Conservation (phyloP, 2,113 vertebrate genomes). For the Actenoides hombroni region DNA sequence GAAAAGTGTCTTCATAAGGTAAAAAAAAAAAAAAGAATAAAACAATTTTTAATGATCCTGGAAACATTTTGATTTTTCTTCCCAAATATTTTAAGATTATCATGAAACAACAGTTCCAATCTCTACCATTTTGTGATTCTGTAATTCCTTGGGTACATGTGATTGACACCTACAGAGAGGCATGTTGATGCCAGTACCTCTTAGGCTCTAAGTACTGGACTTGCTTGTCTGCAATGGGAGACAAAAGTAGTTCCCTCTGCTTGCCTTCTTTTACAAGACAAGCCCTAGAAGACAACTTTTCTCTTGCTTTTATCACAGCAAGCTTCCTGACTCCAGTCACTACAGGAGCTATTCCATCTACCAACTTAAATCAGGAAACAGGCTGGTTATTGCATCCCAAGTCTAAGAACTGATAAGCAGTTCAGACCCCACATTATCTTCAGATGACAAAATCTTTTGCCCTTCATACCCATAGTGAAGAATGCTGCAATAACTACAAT, state of each 20-base stretch:
- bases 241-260: background rate
- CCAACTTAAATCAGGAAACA: constrained; percentile 18
- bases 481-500: background rate
- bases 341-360: background rate
- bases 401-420: constrained; percentile 33
- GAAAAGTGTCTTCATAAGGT: background rate
- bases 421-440: constrained; percentile 12
- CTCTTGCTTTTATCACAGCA: constrained; percentile 5
- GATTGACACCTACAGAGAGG: background rate
- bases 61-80: background rate
- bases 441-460: constrained; percentile 28
- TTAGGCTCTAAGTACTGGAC: background rate
- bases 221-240: background rate
- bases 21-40: background rate
- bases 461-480: background rate
- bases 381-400: background rate
- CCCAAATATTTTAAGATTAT: background rate
- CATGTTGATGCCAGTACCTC: background rate
- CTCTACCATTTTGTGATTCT: background rate
- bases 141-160: background rate
- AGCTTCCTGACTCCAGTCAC: background rate
- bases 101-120: background rate
- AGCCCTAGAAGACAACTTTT: background rate
- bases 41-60: background rate
- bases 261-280: background rate